phyloP scores from a whole-genome alignment of 2,113 vertebrate species.

The Aphyosemion australe region DNA sequence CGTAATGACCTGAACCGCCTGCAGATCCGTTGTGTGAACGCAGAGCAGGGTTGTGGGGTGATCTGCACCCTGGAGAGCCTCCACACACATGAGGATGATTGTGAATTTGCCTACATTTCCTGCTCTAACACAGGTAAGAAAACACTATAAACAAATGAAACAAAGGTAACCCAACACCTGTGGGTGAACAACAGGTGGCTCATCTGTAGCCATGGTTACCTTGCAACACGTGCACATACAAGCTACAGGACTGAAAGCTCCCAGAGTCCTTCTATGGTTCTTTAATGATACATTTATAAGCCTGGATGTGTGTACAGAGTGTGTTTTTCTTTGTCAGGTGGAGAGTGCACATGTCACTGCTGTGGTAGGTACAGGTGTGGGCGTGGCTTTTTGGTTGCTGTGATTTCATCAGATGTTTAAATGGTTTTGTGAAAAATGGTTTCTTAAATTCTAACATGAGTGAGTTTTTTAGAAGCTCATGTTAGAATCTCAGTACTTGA shows the following conservation, averaged over 20 bases:
- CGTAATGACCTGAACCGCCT: slow-evolving; percentile 88
- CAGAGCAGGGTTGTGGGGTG: slow-evolving; percentile 83
- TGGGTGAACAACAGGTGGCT: slow-evolving; percentile 47
- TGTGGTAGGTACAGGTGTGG: slow-evolving; percentile 74
- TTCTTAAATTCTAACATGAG: no score
- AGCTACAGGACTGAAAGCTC: slow-evolving; percentile 5
- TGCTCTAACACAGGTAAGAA: slow-evolving; percentile 83
- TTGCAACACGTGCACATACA: slow-evolving; percentile 11
- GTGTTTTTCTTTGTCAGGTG: slow-evolving; percentile 61
- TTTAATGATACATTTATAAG: slow-evolving; percentile 43
- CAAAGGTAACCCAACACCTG: slow-evolving; percentile 55
- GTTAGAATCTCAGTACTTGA: no score
- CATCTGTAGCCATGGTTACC: slow-evolving; percentile 60
- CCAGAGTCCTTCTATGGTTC: slow-evolving; percentile 23
- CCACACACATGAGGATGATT: slow-evolving; percentile 86
- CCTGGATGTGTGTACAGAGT: background rate
- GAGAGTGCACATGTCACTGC: slow-evolving; percentile 74
- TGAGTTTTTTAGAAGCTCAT: no score
- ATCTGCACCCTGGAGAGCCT: slow-evolving; percentile 87
- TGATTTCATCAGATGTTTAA: background rate
- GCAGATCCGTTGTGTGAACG: slow-evolving; percentile 86
- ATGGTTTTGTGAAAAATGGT: background rate
- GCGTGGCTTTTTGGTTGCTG: slow-evolving; percentile 38
- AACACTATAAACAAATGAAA: background rate
- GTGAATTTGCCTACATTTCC: slow-evolving; percentile 82